Percentiles rank a stretch among this genome's conserved stretches.
Evolutionary conservation across 2,113 vertebrate species (phyloP).

Genomic region (Dicerorhinus sumatrensis): DNA sequence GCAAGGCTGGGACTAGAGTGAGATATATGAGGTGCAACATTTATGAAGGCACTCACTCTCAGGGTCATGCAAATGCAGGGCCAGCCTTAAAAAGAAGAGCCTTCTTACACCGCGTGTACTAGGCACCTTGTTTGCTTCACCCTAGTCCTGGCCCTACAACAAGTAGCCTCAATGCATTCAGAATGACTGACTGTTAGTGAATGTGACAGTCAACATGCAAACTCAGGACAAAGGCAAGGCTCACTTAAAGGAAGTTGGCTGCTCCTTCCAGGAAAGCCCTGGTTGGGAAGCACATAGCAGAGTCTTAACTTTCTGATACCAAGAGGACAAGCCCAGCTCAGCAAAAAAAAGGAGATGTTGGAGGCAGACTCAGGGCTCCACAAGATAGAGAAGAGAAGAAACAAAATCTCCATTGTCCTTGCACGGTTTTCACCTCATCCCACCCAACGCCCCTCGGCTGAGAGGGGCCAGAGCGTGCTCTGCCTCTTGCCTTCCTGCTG

Average conservation of each 20-base stretch:
- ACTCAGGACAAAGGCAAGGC: not conserved
- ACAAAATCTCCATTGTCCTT: not conserved
- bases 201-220: not conserved
- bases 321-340: not conserved
- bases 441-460: not conserved
- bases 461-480: too few species aligned
- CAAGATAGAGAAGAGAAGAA: not conserved
- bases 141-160: not conserved
- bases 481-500: not conserved
- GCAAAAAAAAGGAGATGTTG: accelerated
- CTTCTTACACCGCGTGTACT: not conserved
- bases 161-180: not conserved
- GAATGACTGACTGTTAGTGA: not conserved
- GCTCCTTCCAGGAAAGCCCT: not conserved
- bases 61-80: not conserved
- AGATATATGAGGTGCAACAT: not conserved
- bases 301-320: not conserved
- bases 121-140: not conserved
- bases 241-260: not conserved
- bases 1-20: not conserved
- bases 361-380: not conserved
- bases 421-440: not conserved
- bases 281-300: not conserved
- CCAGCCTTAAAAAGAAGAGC: not conserved
- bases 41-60: not conserved